Evolutionary conservation across 2,797 vertebrate genomes (phyloP).

Genomic region (Yasuhikotakia modesta): DNA sequence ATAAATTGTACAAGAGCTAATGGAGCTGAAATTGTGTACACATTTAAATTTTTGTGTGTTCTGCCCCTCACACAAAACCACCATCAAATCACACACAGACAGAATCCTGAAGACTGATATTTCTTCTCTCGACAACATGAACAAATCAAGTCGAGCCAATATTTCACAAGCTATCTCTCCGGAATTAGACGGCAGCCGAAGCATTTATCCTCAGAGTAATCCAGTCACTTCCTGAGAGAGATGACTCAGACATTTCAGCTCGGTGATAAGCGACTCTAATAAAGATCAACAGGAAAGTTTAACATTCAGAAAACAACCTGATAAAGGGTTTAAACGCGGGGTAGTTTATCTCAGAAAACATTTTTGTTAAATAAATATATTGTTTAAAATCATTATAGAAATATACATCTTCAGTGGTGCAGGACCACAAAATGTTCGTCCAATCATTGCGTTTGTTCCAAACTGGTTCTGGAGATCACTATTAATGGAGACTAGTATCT

Average conservation of each 20-base stretch:
- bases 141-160: slow-evolving; percentile 19
- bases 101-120: slow-evolving; percentile 27
- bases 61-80: background rate
- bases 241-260: slow-evolving; percentile 55
- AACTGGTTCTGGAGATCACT: too few species aligned
- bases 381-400: too few species aligned
- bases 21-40: background rate
- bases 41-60: background rate
- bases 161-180: slow-evolving; percentile 51
- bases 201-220: slow-evolving; percentile 54
- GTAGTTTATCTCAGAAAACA: too few species aligned
- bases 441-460: too few species aligned
- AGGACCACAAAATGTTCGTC: too few species aligned
- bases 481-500: too few species aligned
- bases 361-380: too few species aligned
- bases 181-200: slow-evolving; percentile 52
- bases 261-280: slow-evolving; percentile 49
- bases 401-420: too few species aligned
- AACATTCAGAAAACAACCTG: slow-evolving; percentile 9
- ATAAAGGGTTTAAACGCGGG: slow-evolving; percentile 5
- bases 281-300: slow-evolving; percentile 34
- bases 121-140: slow-evolving; percentile 24
- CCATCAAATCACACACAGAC: background rate
- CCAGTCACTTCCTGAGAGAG: slow-evolving; percentile 41
- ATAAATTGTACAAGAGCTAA: background rate